phyloP scores from a whole-genome alignment of 2,113 vertebrate genomes.

The Tauraco erythrolophus region DNA sequence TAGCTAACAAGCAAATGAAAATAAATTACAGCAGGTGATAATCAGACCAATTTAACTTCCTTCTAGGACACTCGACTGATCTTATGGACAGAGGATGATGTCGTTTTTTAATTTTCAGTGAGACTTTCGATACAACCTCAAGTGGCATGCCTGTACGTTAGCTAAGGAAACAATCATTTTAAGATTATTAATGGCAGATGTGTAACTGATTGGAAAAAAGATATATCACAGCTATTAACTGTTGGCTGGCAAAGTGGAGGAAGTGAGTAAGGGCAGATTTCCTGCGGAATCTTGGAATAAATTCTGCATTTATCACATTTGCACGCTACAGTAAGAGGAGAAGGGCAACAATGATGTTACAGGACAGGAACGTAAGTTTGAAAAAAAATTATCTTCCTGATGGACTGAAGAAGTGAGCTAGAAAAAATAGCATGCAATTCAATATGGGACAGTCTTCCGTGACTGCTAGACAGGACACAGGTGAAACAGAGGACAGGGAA shows the following conservation, averaged over 20 bases:
- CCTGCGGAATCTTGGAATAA: neutral
- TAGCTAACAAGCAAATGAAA: neutral
- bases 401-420: neutral
- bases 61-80: neutral
- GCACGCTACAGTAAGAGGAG: neutral
- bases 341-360: neutral
- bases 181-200: neutral
- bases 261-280: neutral
- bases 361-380: neutral
- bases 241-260: neutral
- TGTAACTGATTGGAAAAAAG: neutral
- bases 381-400: neutral
- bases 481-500: neutral
- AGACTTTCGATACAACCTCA: neutral
- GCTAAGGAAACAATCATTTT: neutral
- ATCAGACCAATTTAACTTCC: neutral
- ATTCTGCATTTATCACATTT: neutral
- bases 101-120: neutral
- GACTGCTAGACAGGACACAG: neutral
- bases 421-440: neutral
- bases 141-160: neutral
- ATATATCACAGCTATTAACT: neutral
- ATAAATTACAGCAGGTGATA: neutral
- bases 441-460: neutral
- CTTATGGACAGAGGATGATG: neutral